Evolutionary conservation across 2,888 invertebrate species (phyloP).

Genomic region (Celastrina argiolus): DNA sequence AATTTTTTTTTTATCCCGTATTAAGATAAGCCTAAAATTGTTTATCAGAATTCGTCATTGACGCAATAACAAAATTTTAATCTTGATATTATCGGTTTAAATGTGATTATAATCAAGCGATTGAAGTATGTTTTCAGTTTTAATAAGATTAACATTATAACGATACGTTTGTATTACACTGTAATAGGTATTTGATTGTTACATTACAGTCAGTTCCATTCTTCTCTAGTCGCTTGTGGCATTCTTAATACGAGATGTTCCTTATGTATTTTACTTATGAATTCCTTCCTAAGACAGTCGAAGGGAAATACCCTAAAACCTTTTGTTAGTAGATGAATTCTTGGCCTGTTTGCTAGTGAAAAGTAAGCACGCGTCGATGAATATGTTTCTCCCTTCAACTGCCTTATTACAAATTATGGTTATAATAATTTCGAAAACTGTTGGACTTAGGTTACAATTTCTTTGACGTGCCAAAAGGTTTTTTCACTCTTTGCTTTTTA

Average conservation of each 20-base stretch:
- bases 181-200: background rate
- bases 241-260: background rate
- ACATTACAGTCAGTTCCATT: background rate
- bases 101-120: background rate
- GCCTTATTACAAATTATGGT: background rate
- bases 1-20: background rate
- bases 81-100: background rate
- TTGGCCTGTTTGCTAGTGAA: background rate
- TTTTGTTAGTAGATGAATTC: background rate
- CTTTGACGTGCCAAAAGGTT: slow-evolving; percentile 36
- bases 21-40: background rate
- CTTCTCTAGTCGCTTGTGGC: background rate
- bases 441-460: slow-evolving; percentile 32
- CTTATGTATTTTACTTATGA: background rate
- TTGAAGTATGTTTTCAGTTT: background rate
- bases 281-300: background rate
- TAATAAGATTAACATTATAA: background rate
- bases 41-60: background rate
- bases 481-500: slow-evolving; percentile 28
- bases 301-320: background rate
- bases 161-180: background rate
- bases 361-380: background rate
- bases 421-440: slow-evolving; percentile 4
- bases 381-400: background rate
- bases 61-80: background rate